Evolutionary conservation across 2,888 invertebrate species (phyloP).

Genomic region (Chloroclystis v-ata): DNA sequence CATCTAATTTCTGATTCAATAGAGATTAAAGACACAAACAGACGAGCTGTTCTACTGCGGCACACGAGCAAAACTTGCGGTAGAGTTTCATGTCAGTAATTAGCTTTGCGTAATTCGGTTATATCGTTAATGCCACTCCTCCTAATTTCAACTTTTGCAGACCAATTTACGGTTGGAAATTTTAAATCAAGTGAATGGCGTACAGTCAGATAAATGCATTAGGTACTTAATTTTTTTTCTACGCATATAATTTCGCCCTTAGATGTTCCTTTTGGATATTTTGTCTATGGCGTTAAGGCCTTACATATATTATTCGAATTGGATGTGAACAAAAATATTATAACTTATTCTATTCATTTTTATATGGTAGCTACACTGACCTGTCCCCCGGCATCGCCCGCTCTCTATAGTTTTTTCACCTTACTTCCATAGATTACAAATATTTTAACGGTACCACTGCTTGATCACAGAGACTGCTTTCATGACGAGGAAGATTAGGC

Average conservation of each 20-base stretch:
- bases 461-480: no score
- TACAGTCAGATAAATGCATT: not conserved
- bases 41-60: not conserved
- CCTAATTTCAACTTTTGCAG: constrained; percentile 44
- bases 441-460: no score
- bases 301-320: no score
- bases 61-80: constrained; percentile 43
- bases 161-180: constrained; percentile 46
- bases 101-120: constrained; percentile 57
- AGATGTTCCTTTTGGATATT: no score
- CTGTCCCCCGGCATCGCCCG: no score
- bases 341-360: no score
- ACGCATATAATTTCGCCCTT: no score
- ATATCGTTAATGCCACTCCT: constrained; percentile 53
- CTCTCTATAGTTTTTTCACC: no score
- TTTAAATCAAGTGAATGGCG: constrained; percentile 43
- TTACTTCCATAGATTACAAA: no score
- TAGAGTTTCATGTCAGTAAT: constrained; percentile 62
- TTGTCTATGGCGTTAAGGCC: not conserved
- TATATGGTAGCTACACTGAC: no score
- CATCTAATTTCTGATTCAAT: not conserved
- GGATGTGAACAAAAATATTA: no score
- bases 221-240: not conserved
- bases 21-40: not conserved
- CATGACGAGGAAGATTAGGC: no score